phyloP scores from a whole-genome alignment of 1,140 invertebrate genomes.

The Procambarus virginalis region DNA sequence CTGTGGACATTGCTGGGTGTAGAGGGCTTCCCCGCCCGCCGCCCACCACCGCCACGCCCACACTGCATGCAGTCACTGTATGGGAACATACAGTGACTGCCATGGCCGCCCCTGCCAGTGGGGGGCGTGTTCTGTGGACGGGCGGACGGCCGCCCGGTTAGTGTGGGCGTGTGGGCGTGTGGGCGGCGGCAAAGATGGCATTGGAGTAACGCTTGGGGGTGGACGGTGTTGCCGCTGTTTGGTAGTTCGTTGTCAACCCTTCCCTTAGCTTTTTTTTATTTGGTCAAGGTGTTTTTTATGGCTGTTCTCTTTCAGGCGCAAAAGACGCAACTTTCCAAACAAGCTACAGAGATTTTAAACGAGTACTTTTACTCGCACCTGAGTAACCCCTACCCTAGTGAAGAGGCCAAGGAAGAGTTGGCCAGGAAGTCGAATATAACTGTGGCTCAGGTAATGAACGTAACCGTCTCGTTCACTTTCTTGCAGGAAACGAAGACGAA shows the following conservation, averaged over 20 bases:
- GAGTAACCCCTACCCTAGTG: slow-evolving; percentile 81
- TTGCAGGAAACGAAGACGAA: slow-evolving; percentile 94
- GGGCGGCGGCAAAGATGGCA: not conserved
- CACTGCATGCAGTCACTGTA: not conserved
- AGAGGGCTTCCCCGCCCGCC: slow-evolving; percentile 36
- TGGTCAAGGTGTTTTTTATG: slow-evolving; percentile 71
- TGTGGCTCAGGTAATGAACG: slow-evolving; percentile 78
- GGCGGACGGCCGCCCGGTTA: too few relatives aligned
- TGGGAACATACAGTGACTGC: too few relatives aligned
- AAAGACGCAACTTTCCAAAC: slow-evolving; percentile 82
- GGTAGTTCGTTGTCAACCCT: slow-evolving; percentile 62
- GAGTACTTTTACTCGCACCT: slow-evolving; percentile 83
- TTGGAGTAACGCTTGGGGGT: slow-evolving; percentile 62
- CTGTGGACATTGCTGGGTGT: slow-evolving; percentile 51
- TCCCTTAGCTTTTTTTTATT: slow-evolving; percentile 64
- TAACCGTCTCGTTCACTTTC: slow-evolving; percentile 68
- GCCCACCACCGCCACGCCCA: slow-evolving; percentile 6
- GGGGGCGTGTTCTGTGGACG: not conserved
- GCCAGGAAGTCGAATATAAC: slow-evolving; percentile 82
- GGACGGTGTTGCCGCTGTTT: slow-evolving; percentile 66
- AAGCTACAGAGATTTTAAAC: slow-evolving; percentile 82
- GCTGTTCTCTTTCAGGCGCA: slow-evolving; percentile 77
- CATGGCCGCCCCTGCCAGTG: too few relatives aligned
- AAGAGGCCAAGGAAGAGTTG: slow-evolving; percentile 82
- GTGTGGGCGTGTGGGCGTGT: not conserved